A percentile compares a stretch with the other conserved stretches of the same genome.
phyloP scores from a whole-genome alignment of 2,797 vertebrate genomes.

The Anguilla megastoma region DNA sequence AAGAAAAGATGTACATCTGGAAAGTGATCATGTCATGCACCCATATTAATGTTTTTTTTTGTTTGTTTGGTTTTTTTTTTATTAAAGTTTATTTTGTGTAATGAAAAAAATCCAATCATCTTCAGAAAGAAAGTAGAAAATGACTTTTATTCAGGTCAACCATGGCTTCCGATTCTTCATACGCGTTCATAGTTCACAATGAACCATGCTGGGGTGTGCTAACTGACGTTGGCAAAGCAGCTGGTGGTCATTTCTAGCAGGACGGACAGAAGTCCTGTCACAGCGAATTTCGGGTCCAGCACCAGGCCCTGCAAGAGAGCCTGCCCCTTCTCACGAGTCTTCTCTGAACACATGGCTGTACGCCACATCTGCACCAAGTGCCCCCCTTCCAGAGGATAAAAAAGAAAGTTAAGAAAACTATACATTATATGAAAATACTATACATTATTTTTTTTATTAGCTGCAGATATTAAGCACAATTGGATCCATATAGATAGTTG shows the following conservation, averaged over 20 bases:
- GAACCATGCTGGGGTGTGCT: background rate
- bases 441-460: background rate
- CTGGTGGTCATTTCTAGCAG: slow-evolving; percentile 45
- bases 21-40: background rate
- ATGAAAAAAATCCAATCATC: background rate
- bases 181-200: background rate
- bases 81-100: too few relatives aligned
- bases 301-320: slow-evolving; percentile 61
- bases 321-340: slow-evolving; percentile 59
- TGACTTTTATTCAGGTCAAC: background rate
- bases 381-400: slow-evolving; percentile 47
- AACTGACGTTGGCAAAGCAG: slow-evolving; percentile 44
- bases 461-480: background rate
- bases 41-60: too few relatives aligned
- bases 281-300: slow-evolving; percentile 52
- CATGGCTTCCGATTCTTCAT: too few relatives aligned
- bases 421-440: background rate
- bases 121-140: background rate
- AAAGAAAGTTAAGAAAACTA: background rate
- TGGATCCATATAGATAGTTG: background rate
- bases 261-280: slow-evolving; percentile 53
- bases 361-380: slow-evolving; percentile 55
- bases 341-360: slow-evolving; percentile 64
- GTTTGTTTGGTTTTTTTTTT: too few relatives aligned
- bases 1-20: background rate